Base-by-base conservation (phyloP, 1,140 invertebrate genomes). In the Cotesia vestalis region DNA sequence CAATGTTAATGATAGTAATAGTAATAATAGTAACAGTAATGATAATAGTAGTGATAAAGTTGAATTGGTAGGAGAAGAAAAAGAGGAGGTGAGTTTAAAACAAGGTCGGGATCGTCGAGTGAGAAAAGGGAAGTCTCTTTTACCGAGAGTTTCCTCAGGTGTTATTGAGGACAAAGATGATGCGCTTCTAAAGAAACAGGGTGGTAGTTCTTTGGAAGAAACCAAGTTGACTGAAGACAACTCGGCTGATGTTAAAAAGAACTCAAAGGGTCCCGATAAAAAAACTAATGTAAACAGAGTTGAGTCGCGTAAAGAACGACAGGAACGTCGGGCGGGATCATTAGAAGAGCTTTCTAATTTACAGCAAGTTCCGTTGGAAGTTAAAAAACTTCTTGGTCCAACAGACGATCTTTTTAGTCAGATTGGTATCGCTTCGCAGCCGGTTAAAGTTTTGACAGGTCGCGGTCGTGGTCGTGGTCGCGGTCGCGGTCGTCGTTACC, bases 351-450 rank as follows among this genome's bases (percentile, higher is more conserved):
- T 72, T 51, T 68, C 69, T 0, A 62, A 76, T 0, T 53, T 75
- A n/a, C 59, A 66, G 11, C 66, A 73, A 14, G 72, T 80, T 0
- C 76, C 79, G 0, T 73, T 75, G n/a, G 80, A 81, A 59, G 80
- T 80, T 14, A 80, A 80, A 66, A 81, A 77, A 57, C 53, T 80
- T 0, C 63, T 79, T 36, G 68, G 63, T 11, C 67, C 66, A 17
- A 76, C 75, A 12, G 79, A 78, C 0, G 78, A 80, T 40, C 12
- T 78, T 14, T 36, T 77, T 9, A 73, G 61, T 2, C 77, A 75
- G 17, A 40, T 79, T 27, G 78, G 73, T 0, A 35, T 79, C 1
- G n/a, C 66, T 12, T 4, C 40, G 27, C 73, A 73, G 1, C 73
- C 70, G 14, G 4, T 55, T 1, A 53, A 73, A 2, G 35, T 57